Base-by-base conservation (phyloP, 1,140 invertebrate species). In the Pseudoatta argentina region DNA sequence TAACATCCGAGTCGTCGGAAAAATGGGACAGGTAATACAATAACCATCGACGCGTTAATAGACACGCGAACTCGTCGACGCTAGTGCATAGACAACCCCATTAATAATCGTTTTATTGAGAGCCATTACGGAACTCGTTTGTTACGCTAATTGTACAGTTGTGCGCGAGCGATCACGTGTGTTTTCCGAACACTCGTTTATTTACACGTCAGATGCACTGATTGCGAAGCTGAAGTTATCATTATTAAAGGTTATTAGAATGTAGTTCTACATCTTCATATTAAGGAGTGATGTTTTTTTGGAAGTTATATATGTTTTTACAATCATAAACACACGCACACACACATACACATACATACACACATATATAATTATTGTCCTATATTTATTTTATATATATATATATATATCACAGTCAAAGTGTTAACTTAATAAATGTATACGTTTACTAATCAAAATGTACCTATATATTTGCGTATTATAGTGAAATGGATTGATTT, bases 51-150 rank as follows among this genome's bases (percentile, higher is more conserved):
- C 10, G 77, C 10, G 66, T 44, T 39, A 71, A 81, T 30, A 81
- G 78, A 79, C 77, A 16, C 78, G 34, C 51, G 64, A 55, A 30
- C 61, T 48, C 6, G 34, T 48, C 59, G 24, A 44, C 44, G 18
- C 24, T 76, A 39, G 27, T 21, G 21, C 76, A 51, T 66, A 78
- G 63, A 39, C 63, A 21, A 57, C 10, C 34, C 51, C 51, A 30
- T 66, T 71, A 81, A 81, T 81, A 81, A 81, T 81, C 34, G 51
- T 71, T 81, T 81, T 71, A 81, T 81, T 59, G 78, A 71, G 66
- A 3, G 30, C 34, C n/a, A 81, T 81, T 71, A 71, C 53, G 78
- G 78, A 10, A 59, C 51, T 69, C 64, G 64, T 81, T 71, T 71
- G 53, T 81, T 81, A 71, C 78, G 66, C 66, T 81, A 81, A 81